Conservation (phyloP, 1,140 invertebrate species). For the Lepidurus couesii region DNA sequence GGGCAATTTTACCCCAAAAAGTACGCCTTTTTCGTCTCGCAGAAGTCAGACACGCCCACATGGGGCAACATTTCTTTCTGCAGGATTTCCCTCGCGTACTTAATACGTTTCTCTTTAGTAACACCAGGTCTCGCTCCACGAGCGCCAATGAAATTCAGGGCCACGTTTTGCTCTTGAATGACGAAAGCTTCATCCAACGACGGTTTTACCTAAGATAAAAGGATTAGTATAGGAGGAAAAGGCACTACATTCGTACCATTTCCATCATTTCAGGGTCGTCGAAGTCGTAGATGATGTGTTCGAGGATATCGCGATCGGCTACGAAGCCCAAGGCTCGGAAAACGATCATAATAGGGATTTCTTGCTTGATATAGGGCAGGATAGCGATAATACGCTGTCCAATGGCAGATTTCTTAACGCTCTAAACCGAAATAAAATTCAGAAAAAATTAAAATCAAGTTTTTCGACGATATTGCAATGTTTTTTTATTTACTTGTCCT, state of each 20-base stretch:
- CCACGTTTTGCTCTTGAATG: conserved; percentile 97
- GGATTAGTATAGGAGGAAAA: neutral
- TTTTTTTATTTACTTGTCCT: conserved; percentile 54
- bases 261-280: conserved; percentile 99
- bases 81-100: conserved; percentile 97
- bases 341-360: conserved; percentile 99
- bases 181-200: conserved; percentile 99
- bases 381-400: conserved; percentile 97
- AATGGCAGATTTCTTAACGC: conserved; percentile 93
- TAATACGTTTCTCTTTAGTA: conserved; percentile 96
- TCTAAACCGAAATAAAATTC: conserved; percentile 50
- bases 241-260: conserved; percentile 60
- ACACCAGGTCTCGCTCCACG: conserved; percentile 94
- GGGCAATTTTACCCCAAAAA: conserved; percentile 64
- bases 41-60: conserved; percentile 97
- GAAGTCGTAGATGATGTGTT: conserved; percentile 99
- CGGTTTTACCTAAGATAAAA: conserved; percentile 62
- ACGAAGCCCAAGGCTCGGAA: conserved; percentile 96
- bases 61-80: conserved; percentile 99
- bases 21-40: conserved; percentile 98
- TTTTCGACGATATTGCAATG: conserved; percentile 35
- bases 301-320: conserved; percentile 95
- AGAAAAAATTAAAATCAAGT: conserved; percentile 23
- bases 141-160: conserved; percentile 95
- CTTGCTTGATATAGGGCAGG: conserved; percentile 96